Percentiles rank a stretch among this genome's conserved stretches.
These are phyloP conservation scores for Typhlichthys eigenmanni DNA, from an alignment of 2,797 vertebrate genomes.

Conservation along the genomic window DNA sequence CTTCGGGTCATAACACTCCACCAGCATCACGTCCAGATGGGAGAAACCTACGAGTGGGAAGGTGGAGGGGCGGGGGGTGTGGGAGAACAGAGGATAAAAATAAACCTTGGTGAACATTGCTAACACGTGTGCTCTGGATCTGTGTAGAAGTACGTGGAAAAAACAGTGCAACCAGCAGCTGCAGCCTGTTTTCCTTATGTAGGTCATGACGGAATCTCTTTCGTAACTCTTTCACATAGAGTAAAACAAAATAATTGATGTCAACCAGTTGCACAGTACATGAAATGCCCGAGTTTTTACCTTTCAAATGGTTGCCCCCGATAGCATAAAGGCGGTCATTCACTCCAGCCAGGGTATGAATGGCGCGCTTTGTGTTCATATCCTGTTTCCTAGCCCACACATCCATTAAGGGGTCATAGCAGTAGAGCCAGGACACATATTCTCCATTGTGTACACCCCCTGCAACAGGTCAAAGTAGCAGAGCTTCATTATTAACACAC, in stretches of 20 bases:
- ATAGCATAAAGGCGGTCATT: conserved; percentile 98
- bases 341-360: conserved; percentile 96
- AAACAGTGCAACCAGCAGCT: no score
- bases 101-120: not conserved
- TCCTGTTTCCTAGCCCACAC: conserved; percentile 99
- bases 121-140: no score
- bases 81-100: not conserved
- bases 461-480: conserved; percentile 60
- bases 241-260: conserved; percentile 11
- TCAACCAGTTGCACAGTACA: conserved; percentile 31
- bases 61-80: not conserved
- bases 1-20: conserved; percentile 98
- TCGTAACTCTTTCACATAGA: conserved; percentile 3
- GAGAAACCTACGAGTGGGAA: conserved; percentile 85
- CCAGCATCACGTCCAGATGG: conserved; percentile 97
- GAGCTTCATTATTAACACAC: conserved; percentile 4
- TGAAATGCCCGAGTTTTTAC: conserved; percentile 68
- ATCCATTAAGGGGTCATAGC: conserved; percentile 97
- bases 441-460: conserved; percentile 99
- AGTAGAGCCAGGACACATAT: conserved; percentile 98
- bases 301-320: conserved; percentile 99
- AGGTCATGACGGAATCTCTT: conserved; percentile 25
- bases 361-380: conserved; percentile 99
- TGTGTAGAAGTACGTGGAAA: no score
- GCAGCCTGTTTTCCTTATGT: not conserved